Evolutionary conservation across 2,113 vertebrate genomes (phyloP).

Genomic region (Xiphophorus couchianus): DNA sequence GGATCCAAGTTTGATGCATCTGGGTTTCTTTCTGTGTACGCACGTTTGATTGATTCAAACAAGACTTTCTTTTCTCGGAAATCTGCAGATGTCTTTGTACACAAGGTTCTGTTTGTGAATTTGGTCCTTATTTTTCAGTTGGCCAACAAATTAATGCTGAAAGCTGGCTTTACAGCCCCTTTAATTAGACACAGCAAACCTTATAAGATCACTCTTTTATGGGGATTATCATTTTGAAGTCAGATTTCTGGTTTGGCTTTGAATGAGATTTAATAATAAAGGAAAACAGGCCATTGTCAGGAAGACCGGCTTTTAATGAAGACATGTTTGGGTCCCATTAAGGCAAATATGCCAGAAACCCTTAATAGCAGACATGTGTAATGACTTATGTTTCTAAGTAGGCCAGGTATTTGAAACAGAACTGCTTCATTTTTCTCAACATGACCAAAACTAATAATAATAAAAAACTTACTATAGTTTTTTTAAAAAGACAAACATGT

Average conservation of each 20-base stretch:
- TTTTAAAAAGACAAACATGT: background rate
- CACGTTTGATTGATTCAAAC: background rate
- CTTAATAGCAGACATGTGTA: background rate
- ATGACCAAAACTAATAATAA: background rate
- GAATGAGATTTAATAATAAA: background rate
- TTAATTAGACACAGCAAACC: background rate
- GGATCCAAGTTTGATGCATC: background rate
- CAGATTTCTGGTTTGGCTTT: background rate
- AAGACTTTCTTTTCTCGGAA: background rate
- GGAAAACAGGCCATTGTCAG: background rate
- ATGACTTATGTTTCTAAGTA: background rate
- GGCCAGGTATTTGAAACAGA: background rate
- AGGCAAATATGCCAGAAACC: conserved; percentile 1
- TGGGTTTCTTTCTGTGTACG: background rate
- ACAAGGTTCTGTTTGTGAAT: background rate
- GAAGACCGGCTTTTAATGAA: background rate
- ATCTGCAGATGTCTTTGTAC: background rate
- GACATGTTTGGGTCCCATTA: conserved; percentile 21
- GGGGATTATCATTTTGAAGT: conserved; percentile 7
- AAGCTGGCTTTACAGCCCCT: background rate
- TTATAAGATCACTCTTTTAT: background rate
- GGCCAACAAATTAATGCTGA: too few relatives aligned
- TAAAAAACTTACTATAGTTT: background rate
- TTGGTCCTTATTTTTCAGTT: background rate
- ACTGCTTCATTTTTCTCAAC: background rate